Evolutionary conservation across 2,888 invertebrate genomes (phyloP).

Genomic region (Xanthia togata): DNA sequence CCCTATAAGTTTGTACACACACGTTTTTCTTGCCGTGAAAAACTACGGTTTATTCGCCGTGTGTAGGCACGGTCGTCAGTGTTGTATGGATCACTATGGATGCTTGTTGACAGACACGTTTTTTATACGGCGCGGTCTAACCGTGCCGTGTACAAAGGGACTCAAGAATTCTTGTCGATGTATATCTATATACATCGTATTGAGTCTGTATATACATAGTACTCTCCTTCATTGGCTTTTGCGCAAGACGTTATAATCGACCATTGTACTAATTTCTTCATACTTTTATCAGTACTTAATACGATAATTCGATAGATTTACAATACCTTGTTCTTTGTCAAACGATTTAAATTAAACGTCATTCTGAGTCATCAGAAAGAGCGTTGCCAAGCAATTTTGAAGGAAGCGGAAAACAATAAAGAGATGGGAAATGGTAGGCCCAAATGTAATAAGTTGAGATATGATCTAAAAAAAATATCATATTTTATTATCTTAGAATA

Average conservation of each 20-base stretch:
- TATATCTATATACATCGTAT: neutral
- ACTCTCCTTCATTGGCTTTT: slow-evolving; percentile 43
- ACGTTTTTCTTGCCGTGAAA: too few relatives aligned
- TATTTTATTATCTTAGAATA: too few relatives aligned
- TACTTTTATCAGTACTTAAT: slow-evolving; percentile 33
- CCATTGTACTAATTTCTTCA: slow-evolving; percentile 42
- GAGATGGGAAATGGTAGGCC: too few relatives aligned
- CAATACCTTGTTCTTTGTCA: slow-evolving; percentile 12
- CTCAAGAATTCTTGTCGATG: neutral
- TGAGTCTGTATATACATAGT: neutral
- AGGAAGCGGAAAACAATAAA: neutral
- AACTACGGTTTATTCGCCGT: too few relatives aligned
- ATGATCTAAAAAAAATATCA: too few relatives aligned
- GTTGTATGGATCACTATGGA: too few relatives aligned
- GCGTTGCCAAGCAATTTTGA: neutral
- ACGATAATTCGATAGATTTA: slow-evolving; percentile 43
- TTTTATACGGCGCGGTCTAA: too few relatives aligned
- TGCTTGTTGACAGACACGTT: too few relatives aligned
- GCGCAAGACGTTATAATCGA: slow-evolving; percentile 31
- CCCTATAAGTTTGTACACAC: too few relatives aligned
- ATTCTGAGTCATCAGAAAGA: slow-evolving; percentile 3
- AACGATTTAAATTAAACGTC: slow-evolving; percentile 14
- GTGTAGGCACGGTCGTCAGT: too few relatives aligned
- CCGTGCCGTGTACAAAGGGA: neutral
- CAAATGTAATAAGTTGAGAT: too few relatives aligned